Conservation (phyloP, 2,797 vertebrate species). For the Decapterus maruadsi region DNA sequence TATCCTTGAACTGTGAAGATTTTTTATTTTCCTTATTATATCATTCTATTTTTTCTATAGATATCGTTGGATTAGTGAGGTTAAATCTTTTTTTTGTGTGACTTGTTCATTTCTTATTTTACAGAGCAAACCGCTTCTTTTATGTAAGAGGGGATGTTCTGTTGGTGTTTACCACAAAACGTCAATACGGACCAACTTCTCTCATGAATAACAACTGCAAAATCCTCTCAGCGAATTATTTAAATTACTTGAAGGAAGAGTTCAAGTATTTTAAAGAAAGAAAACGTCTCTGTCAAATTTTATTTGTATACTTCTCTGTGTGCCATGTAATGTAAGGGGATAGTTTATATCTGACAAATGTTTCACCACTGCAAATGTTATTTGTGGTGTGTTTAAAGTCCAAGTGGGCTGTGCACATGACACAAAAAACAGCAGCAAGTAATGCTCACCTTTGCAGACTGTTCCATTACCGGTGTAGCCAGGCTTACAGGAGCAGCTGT, state of each 20-base stretch:
- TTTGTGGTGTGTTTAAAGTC: background rate
- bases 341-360: background rate
- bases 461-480: constrained; percentile 96
- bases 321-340: background rate
- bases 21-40: background rate
- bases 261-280: background rate
- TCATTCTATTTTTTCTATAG: background rate
- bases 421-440: background rate
- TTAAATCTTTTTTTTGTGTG: background rate
- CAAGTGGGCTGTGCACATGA: too few species aligned
- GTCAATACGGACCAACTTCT: background rate
- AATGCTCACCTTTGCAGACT: constrained; percentile 91
- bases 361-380: background rate
- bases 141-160: background rate
- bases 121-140: background rate
- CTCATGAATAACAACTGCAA: background rate
- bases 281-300: background rate
- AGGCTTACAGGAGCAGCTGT: constrained; percentile 97
- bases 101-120: background rate
- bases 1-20: background rate
- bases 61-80: background rate
- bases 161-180: background rate
- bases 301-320: background rate
- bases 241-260: background rate
- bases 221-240: background rate